These are phyloP conservation scores for Gracilinanus agilis DNA, from an alignment of 2,113 vertebrate species.

Conservation along the genomic window DNA sequence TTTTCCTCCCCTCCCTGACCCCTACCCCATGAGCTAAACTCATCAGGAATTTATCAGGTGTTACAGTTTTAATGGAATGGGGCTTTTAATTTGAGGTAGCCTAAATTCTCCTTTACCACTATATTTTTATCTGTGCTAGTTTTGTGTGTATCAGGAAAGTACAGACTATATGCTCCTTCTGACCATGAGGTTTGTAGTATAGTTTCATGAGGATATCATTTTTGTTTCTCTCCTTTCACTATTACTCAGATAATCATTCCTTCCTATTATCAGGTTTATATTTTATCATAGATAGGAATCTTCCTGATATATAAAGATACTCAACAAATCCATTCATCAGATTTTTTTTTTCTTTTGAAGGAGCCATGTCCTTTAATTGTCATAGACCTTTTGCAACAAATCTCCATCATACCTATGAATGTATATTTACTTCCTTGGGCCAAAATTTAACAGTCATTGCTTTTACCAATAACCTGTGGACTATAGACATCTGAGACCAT, in stretches of 20 bases:
- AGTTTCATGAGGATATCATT: neutral
- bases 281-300: neutral
- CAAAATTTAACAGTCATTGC: neutral
- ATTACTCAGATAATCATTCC: neutral
- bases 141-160: neutral
- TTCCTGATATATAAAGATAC: neutral
- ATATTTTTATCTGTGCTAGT: neutral
- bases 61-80: neutral
- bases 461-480: neutral
- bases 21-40: neutral
- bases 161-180: neutral
- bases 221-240: neutral
- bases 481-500: too few species aligned
- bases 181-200: neutral
- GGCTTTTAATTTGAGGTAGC: neutral
- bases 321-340: neutral
- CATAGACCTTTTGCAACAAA: neutral
- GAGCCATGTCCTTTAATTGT: neutral
- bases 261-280: neutral
- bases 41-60: neutral
- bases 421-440: neutral
- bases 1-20: neutral
- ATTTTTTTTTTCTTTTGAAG: neutral
- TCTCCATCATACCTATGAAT: neutral
- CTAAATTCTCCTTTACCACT: neutral